Conservation (phyloP, 2,113 vertebrate species). For the Podarcis muralis region DNA sequence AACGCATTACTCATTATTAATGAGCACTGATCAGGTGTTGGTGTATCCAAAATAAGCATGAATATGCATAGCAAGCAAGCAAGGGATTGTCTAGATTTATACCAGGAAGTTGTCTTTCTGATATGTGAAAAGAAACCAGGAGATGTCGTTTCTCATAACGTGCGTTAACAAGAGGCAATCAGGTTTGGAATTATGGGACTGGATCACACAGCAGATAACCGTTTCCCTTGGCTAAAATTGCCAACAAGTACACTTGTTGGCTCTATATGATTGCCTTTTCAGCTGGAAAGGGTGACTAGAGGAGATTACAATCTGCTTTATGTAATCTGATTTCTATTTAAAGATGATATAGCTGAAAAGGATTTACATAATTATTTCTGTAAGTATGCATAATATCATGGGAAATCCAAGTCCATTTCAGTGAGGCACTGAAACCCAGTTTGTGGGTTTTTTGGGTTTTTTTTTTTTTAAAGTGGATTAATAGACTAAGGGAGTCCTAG, state of each 20-base stretch:
- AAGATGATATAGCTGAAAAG: slow-evolving; percentile 73
- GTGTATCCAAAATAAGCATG: slow-evolving; percentile 76
- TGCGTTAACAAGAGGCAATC: not conserved
- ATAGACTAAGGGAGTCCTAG: slow-evolving; percentile 68
- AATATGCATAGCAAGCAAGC: slow-evolving; percentile 77
- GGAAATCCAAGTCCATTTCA: slow-evolving; percentile 64
- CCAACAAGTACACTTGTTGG: slow-evolving; percentile 70
- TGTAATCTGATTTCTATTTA: slow-evolving; percentile 76
- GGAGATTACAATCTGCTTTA: slow-evolving; percentile 72
- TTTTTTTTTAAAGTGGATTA: slow-evolving; percentile 61
- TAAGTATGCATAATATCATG: slow-evolving; percentile 69
- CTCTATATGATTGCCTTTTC: slow-evolving; percentile 58
- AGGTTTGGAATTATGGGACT: slow-evolving; percentile 31
- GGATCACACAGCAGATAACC: slow-evolving; percentile 46
- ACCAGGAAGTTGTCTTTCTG: slow-evolving; percentile 59
- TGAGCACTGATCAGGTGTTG: slow-evolving; percentile 79
- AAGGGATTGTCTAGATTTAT: slow-evolving; percentile 67
- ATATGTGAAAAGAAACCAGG: slow-evolving; percentile 35
- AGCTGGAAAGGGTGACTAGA: slow-evolving; percentile 59
- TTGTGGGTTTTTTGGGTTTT: slow-evolving; percentile 9
- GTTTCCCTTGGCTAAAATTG: slow-evolving; percentile 55
- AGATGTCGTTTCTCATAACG: slow-evolving; percentile 36
- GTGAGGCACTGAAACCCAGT: slow-evolving; percentile 25
- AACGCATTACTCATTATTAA: slow-evolving; percentile 82
- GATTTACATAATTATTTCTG: slow-evolving; percentile 78